Percentiles rank a stretch among this genome's conserved stretches.
Evolutionary conservation across 2,113 vertebrate genomes (phyloP).

Genomic region (Nycticryphes semicollaris): DNA sequence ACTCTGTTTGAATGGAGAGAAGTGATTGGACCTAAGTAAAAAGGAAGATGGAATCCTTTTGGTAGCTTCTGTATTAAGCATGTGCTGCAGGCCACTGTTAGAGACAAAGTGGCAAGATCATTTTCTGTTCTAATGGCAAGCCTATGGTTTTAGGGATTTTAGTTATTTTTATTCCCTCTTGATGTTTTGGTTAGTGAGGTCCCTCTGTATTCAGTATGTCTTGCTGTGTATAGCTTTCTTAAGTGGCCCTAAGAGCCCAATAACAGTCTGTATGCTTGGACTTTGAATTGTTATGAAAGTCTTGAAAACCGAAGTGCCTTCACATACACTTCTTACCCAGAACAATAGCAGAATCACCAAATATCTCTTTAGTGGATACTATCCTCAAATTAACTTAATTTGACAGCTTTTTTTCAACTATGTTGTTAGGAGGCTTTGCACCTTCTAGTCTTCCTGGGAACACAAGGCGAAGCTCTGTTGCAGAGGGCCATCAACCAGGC

Average conservation of each 20-base stretch:
- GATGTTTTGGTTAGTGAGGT: background rate
- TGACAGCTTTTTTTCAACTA: background rate
- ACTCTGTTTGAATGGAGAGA: background rate
- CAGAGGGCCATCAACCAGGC: background rate
- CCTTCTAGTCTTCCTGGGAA: background rate
- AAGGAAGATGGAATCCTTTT: background rate
- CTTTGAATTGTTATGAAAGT: background rate
- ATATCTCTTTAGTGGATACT: background rate
- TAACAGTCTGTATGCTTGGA: background rate
- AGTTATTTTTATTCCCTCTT: background rate
- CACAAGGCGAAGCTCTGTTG: background rate
- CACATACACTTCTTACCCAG: background rate
- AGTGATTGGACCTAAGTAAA: background rate
- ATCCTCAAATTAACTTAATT: background rate
- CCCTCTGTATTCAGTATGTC: background rate
- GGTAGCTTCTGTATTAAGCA: background rate
- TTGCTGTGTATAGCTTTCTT: background rate
- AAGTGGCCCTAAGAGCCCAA: background rate
- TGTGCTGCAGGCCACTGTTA: background rate
- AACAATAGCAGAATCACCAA: background rate
- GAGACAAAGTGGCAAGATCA: background rate
- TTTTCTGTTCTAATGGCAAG: background rate
- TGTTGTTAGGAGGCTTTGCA: fast-evolving
- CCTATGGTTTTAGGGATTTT: background rate
- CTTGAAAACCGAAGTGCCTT: background rate